phyloP scores from a whole-genome alignment of 2,113 vertebrate genomes.

The Cepphus grylle region DNA sequence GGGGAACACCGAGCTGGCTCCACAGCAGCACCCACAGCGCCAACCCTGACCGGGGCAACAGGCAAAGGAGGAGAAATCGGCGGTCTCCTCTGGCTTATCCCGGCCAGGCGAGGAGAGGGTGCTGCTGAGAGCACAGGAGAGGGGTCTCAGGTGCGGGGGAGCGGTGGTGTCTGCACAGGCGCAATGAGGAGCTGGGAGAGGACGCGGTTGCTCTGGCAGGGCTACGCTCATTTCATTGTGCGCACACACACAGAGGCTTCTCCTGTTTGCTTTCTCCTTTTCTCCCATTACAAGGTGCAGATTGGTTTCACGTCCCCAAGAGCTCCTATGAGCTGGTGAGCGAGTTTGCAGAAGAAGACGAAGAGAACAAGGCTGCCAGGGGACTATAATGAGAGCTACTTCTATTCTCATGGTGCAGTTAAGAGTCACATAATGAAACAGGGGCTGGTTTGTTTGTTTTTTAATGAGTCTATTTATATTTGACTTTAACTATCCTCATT shows the following conservation, averaged over 20 bases:
- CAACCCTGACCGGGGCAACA: fast-evolving
- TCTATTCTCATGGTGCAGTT: neutral
- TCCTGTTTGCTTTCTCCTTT: neutral
- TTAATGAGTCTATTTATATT: constrained; percentile 62
- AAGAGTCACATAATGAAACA: constrained; percentile 44
- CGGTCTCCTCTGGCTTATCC: neutral
- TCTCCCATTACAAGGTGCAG: neutral
- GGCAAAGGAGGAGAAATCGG: neutral
- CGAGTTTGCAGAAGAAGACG: neutral
- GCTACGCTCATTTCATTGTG: neutral
- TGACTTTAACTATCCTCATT: constrained; percentile 55
- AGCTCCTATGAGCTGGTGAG: neutral
- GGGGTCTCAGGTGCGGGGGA: neutral
- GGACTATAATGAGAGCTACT: constrained; percentile 18
- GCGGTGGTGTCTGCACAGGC: fast-evolving
- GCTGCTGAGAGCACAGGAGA: neutral
- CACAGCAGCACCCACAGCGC: neutral
- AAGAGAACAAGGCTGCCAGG: neutral
- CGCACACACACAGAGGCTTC: neutral
- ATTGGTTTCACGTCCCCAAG: neutral
- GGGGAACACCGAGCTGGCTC: fast-evolving
- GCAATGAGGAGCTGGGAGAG: neutral
- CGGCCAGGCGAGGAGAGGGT: neutral
- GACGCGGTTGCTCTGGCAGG: neutral
- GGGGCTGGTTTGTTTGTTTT: constrained; percentile 49